Evolutionary conservation across 2,888 invertebrate genomes (phyloP), one percentile per base, ranked within the genome.

Genomic region (Aporophyla nigra): DNA sequence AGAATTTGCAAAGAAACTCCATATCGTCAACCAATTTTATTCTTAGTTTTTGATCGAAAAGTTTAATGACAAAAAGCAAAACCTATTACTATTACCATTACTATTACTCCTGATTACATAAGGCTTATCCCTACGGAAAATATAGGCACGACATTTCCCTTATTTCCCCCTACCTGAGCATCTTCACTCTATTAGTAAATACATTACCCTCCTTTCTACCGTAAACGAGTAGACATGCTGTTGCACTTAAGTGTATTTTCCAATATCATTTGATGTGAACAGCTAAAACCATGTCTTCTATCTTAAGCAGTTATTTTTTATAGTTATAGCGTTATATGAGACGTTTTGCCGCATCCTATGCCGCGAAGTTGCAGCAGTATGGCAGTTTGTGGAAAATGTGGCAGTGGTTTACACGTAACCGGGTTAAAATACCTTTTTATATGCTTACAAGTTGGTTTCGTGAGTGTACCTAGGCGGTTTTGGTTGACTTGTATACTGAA

Each of bases 291-390:
- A 40, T 68, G 63, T 65, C 69, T 71, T 71, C 76, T 67, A 82
- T 82, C 78, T 83, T 51, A 0, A 2, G 40, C 33, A 83, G 62
- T 82, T 82, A 83, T 51, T 73, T 83, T 82, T 82, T 82, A 82
- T 78, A 24, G 79, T 83, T 82, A 74, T 74, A n/a, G 33, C 49
- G 43, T 80, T 69, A 46, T 61, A 24, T 6, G 74, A 19, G 14
- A 14, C 40, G 6, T 58, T 40, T 21, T n/a, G 59, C 59, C 27
- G 68, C 53, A n/a, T 80, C 53, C 5, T 27, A 53, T 49, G 58
- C 49, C 10, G 33, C 14, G 46, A 33, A 59, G 27, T 56, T 76
- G 82, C 71, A 54, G 70, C 67, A 62, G 54, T 49, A 75, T 43
- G 68, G 79, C 27, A 40, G 27, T 66, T 62, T 24, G 14, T 24